phyloP scores from a whole-genome alignment of 2,888 invertebrate genomes.

The Notodonta ziczac region DNA sequence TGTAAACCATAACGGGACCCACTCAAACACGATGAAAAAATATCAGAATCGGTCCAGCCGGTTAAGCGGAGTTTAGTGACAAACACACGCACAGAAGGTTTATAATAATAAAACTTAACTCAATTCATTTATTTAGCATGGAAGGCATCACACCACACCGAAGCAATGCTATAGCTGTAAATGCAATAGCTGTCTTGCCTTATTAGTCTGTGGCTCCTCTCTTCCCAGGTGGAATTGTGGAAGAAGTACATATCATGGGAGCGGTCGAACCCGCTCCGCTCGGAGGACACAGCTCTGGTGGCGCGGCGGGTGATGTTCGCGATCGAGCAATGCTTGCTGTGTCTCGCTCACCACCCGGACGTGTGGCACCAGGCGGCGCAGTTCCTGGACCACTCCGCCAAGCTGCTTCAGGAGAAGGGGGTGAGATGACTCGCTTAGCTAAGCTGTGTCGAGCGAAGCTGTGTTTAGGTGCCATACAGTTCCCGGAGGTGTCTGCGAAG shows the following conservation, averaged over 20 bases:
- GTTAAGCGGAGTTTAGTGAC: too few relatives aligned
- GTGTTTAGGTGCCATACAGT: slow-evolving; percentile 90
- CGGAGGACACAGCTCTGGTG: slow-evolving; percentile 97
- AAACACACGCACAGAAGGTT: too few relatives aligned
- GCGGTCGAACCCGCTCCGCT: slow-evolving; percentile 96
- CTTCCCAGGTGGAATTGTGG: slow-evolving; percentile 95
- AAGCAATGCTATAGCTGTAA: too few relatives aligned
- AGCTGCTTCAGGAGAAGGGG: slow-evolving; percentile 97
- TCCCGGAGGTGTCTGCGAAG: slow-evolving; percentile 97
- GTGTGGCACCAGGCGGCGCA: slow-evolving; percentile 99
- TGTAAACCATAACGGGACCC: too few relatives aligned
- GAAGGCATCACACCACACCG: too few relatives aligned
- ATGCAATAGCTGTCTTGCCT: too few relatives aligned
- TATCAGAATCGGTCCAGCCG: too few relatives aligned
- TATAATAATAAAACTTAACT: too few relatives aligned
- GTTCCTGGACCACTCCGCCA: slow-evolving; percentile 97
- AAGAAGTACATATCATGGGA: slow-evolving; percentile 99
- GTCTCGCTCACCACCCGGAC: slow-evolving; percentile 98
- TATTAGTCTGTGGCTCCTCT: neutral
- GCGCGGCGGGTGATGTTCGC: slow-evolving; percentile 99
- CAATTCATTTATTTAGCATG: too few relatives aligned
- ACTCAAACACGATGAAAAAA: too few relatives aligned
- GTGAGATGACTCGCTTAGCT: slow-evolving; percentile 77
- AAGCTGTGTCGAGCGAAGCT: too few relatives aligned
- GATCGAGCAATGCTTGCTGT: slow-evolving; percentile 98